These are phyloP conservation scores for Gymnobelideus leadbeateri DNA, from an alignment of 2,113 vertebrate species.

Conservation along the genomic window DNA sequence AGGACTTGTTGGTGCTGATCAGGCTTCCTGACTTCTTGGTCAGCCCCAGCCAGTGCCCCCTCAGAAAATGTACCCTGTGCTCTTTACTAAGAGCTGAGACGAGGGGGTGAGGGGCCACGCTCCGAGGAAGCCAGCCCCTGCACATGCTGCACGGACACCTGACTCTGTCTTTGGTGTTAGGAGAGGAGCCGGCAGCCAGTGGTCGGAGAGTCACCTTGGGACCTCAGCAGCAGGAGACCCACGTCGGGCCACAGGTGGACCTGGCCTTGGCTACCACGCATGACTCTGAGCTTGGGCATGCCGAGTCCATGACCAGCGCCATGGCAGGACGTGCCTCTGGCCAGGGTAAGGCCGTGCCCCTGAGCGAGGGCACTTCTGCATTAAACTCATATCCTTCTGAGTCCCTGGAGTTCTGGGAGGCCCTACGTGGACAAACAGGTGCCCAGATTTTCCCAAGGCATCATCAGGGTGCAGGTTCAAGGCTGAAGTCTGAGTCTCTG, in stretches of 20 bases:
- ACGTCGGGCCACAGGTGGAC: conserved; percentile 92
- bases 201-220: conserved; percentile 51
- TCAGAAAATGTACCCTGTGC: background rate
- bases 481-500: background rate
- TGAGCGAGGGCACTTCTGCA: too few relatives aligned
- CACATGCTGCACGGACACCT: too few relatives aligned
- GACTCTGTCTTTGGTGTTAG: background rate
- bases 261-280: conserved; percentile 84
- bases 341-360: conserved; percentile 83
- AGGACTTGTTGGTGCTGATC: background rate
- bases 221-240: conserved; percentile 90
- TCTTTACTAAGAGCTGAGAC: too few relatives aligned
- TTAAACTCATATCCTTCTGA: too few relatives aligned
- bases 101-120: too few relatives aligned
- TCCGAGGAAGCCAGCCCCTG: too few relatives aligned
- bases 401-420: too few relatives aligned
- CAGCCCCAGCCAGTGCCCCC: too few relatives aligned
- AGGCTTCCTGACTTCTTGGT: too few relatives aligned
- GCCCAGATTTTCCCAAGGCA: too few relatives aligned
- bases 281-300: conserved; percentile 87
- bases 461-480: too few relatives aligned
- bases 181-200: background rate
- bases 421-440: too few relatives aligned
- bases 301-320: conserved; percentile 85
- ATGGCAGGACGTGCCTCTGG: conserved; percentile 80